A percentile compares a stretch with the other conserved stretches of the same genome.
These are phyloP conservation scores for Helicolenus hilgendorfi DNA, from an alignment of 2,797 vertebrate species.

Conservation along the genomic window DNA sequence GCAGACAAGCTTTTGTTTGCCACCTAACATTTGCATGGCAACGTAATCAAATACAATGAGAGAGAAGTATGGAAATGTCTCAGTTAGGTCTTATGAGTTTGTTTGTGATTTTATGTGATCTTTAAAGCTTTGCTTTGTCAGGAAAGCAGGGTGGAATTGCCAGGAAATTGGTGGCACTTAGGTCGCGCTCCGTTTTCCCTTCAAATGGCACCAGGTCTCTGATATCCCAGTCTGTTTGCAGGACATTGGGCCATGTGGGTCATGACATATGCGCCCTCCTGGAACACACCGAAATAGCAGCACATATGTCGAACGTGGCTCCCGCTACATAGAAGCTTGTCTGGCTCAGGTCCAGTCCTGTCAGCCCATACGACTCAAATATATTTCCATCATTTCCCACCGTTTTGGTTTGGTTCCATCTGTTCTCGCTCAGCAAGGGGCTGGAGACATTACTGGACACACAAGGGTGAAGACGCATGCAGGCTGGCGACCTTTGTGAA, in stretches of 20 bases:
- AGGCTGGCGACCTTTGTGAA: constrained; percentile 38
- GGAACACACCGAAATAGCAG: constrained; percentile 73
- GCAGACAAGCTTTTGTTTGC: constrained; percentile 30
- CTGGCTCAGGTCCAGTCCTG: constrained; percentile 58
- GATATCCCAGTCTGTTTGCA: constrained; percentile 47
- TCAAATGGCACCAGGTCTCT: constrained; percentile 28
- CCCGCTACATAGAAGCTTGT: constrained; percentile 38
- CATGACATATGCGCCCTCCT: constrained; percentile 63
- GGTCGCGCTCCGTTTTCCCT: not conserved
- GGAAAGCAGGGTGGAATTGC: not conserved
- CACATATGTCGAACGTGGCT: constrained; percentile 75
- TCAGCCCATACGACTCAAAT: constrained; percentile 62
- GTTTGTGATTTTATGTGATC: not conserved
- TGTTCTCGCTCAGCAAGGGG: constrained; percentile 69
- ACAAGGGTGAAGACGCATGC: constrained; percentile 39
- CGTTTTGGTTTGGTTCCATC: constrained; percentile 78
- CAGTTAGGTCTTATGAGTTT: not conserved
- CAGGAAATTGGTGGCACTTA: not conserved
- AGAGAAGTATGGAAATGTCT: constrained; percentile 12
- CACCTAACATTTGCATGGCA: constrained; percentile 29
- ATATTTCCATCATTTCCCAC: constrained; percentile 68
- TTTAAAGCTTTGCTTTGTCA: constrained; percentile 19
- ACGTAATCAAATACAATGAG: constrained; percentile 37
- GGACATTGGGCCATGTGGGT: constrained; percentile 57
- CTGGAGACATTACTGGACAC: constrained; percentile 59